Evolutionary conservation across 2,797 vertebrate species (phyloP), one percentile per base, ranked within the genome.

Genomic region (Karalla daura): DNA sequence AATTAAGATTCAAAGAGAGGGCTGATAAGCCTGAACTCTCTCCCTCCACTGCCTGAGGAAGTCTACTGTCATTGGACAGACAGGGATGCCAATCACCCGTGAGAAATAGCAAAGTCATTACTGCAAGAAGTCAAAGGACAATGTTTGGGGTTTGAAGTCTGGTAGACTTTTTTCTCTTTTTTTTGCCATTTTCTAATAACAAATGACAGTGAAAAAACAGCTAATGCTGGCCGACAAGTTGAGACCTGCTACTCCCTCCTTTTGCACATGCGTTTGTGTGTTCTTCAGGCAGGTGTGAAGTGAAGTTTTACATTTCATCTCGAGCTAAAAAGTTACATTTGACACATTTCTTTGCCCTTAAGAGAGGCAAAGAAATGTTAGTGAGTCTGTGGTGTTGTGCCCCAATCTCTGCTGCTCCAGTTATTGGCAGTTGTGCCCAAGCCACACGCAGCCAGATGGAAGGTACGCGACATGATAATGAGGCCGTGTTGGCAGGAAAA

Each of bases 291-390:
- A 30, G 28, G 28, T 30, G 28, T 3, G 28, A 30, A 30, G 7
- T 30, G 3, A n/a, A n/a, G n/a, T n/a, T n/a, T n/a, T n/a, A n/a
- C n/a, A n/a, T n/a, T n/a, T n/a, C n/a, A n/a, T n/a, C n/a, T n/a
- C n/a, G n/a, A n/a, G n/a, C n/a, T n/a, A n/a, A n/a, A n/a, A 51
- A 47, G 36, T 67, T 5, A 15, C 13, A n/a, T 58, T 1, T 47
- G 17, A n/a, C n/a, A n/a, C 37, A 41, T 44, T 17, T 3, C 33
- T 52, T 13, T 27, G n/a, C 20, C 64, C 56, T 76, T 63, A 44
- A 30, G 64, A 55, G 36, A 68, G 66, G 79, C 30, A 32, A 79
- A 76, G n/a, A 53, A 61, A 79, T 78, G 65, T 7, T 33, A 27
- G 23, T 8, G 54, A 61, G 46, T 53, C n/a, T 63, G 33, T 49